Conservation (phyloP, 2,797 vertebrate species). For the Protosalanx chinensis region DNA sequence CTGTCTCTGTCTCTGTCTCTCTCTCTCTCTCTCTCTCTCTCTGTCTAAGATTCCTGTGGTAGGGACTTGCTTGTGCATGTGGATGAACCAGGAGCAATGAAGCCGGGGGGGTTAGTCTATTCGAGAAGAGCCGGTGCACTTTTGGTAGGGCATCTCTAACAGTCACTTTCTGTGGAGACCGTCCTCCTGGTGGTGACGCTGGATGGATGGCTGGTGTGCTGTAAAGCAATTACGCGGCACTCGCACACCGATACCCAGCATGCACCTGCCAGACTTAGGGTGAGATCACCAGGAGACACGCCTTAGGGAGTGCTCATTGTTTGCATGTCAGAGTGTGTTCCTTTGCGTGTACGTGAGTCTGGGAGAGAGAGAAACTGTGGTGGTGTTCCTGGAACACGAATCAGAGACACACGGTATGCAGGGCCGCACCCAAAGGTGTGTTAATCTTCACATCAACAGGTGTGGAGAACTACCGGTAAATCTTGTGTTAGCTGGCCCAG, state of each 20-base stretch:
- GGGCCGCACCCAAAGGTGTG: conserved; percentile 35
- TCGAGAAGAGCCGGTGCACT: not conserved
- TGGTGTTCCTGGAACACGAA: conserved; percentile 4
- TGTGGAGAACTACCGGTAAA: not conserved
- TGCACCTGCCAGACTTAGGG: conserved; percentile 1
- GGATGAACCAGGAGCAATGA: not conserved
- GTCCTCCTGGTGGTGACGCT: not conserved
- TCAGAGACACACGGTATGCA: conserved; percentile 23
- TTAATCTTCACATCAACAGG: conserved; percentile 11
- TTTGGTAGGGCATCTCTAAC: not conserved
- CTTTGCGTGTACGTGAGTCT: conserved; percentile 9
- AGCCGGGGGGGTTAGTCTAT: not conserved
- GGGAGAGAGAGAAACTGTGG: not conserved
- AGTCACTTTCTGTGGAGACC: conserved; percentile 8
- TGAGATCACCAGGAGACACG: conserved; percentile 5
- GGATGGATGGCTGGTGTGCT: not conserved
- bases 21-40: no score
- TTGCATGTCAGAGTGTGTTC: not conserved
- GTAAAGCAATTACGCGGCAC: conserved; percentile 5
- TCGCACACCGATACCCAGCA: not conserved
- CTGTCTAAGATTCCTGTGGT: no score
- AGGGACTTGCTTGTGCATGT: not conserved
- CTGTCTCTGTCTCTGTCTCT: no score
- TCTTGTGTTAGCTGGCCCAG: not conserved
- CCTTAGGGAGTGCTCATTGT: not conserved